A percentile compares a stretch with the other conserved stretches of the same genome.
Evolutionary conservation across 2,797 vertebrate genomes (phyloP).

Genomic region (Alosa sapidissima): DNA sequence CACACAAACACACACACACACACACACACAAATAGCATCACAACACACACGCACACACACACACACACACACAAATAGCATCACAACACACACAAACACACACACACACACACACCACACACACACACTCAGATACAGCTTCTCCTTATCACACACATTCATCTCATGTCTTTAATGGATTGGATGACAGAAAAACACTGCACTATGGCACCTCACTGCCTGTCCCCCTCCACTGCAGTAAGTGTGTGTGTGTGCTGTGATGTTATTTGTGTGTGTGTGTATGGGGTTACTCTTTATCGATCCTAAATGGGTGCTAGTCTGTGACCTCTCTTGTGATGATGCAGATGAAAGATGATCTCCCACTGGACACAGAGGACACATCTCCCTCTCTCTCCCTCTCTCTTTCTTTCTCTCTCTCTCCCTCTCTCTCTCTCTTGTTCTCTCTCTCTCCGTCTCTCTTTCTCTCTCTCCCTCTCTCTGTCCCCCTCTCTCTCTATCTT

Average conservation of each 20-base stretch:
- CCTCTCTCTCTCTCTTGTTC: not conserved
- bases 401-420: not conserved
- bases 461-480: no score
- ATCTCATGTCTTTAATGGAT: no score
- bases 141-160: no score
- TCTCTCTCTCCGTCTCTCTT: not conserved
- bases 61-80: conserved; percentile 14
- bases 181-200: no score
- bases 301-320: not conserved
- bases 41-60: not conserved
- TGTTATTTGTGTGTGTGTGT: conserved; percentile 1
- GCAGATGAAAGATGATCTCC: not conserved
- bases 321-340: not conserved
- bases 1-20: no score
- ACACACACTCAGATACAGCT: not conserved
- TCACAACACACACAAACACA: conserved; percentile 11
- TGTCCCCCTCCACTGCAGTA: not conserved
- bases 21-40: not conserved
- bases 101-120: conserved; percentile 1
- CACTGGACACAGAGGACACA: not conserved
- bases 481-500: no score
- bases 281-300: not conserved
- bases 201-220: no score
- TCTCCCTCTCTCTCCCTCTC: not conserved
- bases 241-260: conserved; percentile 2